Evolutionary conservation across 2,888 invertebrate genomes (phyloP).

Genomic region (Drosophila buzzatii): DNA sequence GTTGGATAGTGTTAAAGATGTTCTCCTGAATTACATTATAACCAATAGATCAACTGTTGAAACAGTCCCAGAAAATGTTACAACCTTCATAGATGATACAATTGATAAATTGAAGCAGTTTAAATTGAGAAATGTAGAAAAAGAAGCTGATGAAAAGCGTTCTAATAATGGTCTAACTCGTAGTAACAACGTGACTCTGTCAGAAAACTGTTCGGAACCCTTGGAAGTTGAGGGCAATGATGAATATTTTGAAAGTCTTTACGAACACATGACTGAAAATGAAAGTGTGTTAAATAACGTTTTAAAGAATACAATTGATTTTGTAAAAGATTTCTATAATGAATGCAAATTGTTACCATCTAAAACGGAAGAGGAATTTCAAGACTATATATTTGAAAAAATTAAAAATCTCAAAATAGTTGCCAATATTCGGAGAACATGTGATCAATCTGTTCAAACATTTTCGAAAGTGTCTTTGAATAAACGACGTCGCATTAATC

Average conservation of each 20-base stretch:
- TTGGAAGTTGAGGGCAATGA: slow-evolving; percentile 64
- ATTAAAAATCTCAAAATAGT: slow-evolving; percentile 56
- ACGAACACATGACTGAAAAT: slow-evolving; percentile 32
- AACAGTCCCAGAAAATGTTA: slow-evolving; percentile 34
- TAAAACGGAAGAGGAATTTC: slow-evolving; percentile 54
- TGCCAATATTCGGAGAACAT: slow-evolving; percentile 17
- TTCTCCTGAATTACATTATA: slow-evolving; percentile 61
- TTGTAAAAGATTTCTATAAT: slow-evolving; percentile 66
- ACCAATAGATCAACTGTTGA: slow-evolving; percentile 18
- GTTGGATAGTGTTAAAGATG: slow-evolving; percentile 33
- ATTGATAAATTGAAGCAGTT: slow-evolving; percentile 47
- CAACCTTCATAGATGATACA: slow-evolving; percentile 61
- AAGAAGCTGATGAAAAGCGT: background rate
- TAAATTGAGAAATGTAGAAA: slow-evolving; percentile 24
- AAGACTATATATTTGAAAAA: slow-evolving; percentile 60
- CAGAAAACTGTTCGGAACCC: slow-evolving; percentile 67
- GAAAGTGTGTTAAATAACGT: slow-evolving; percentile 4
- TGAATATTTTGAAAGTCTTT: slow-evolving; percentile 58
- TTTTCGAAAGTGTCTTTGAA: slow-evolving; percentile 38
- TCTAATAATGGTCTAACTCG: background rate
- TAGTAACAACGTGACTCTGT: slow-evolving; percentile 2
- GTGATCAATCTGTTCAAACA: slow-evolving; percentile 54
- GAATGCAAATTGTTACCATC: slow-evolving; percentile 60
- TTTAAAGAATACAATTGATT: slow-evolving; percentile 54
- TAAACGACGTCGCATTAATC: slow-evolving; percentile 61